Evolutionary conservation across 1,140 invertebrate species (phyloP), one percentile per base, ranked within the genome.

Genomic region (Bombus superbus): DNA sequence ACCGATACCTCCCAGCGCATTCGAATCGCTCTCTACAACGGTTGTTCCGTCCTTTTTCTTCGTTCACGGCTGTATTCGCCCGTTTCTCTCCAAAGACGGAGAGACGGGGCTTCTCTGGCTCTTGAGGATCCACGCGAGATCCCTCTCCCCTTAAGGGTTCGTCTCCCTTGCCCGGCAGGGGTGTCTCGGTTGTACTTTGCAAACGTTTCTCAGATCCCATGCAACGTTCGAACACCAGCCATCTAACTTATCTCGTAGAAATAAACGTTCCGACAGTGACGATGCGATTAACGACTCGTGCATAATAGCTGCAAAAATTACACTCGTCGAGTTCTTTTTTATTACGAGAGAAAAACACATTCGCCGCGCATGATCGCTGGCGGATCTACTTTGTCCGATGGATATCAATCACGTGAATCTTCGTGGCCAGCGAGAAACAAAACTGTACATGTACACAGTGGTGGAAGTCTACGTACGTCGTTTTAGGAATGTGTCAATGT

Each of bases 81-180:
- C 10, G 59, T 62, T 6, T n/a, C 40, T n/a, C 15, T 47, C 6
- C 25, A 2, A 3, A 10, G 18, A 22, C 47, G 47, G 6, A 53
- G 18, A 18, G 6, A 8, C 22, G 47, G 18, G 47, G 22, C 47
- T 53, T 22, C 5, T 3, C 28, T 40, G 35, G 15, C 40, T n/a
- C 35, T 25, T 62, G 10, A 74, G 53, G n/a, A 75, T 59, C 72
- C 32, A 81, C 69, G 1, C 35, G 62, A 86, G 81, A 87, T 78
- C 42, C 25, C 53, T 79, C 64, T 59, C 59, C 64, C 18, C 81
- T 87, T 66, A 68, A 68, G 40, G 35, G 40, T 62, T n/a, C 35
- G 0, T 42, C 53, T 53, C 35, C 9, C 44, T 72, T 25, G 66
- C 38, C n/a, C 81, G 66, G 28, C 72, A 42, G 22, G 68, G 32